Conservation (phyloP, 2,113 vertebrate genomes). For the Pleuronectes platessa region DNA sequence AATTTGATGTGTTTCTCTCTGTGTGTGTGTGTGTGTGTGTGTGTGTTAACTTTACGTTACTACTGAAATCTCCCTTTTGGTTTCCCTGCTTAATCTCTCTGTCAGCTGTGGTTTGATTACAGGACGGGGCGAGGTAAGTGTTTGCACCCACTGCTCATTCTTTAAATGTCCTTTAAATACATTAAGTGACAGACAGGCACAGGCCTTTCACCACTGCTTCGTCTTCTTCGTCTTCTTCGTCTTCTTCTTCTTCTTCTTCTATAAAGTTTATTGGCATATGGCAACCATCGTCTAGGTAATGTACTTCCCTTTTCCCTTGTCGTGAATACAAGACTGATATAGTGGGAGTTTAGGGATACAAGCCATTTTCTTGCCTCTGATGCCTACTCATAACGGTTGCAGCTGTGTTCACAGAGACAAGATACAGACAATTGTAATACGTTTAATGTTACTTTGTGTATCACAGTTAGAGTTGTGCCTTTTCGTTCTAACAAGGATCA, state of each 20-base stretch:
- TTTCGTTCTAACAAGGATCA: not conserved
- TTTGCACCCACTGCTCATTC: not conserved
- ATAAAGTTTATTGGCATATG: not conserved
- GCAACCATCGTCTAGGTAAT: too few relatives aligned
- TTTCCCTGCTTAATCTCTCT: not conserved
- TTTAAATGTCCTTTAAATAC: not conserved
- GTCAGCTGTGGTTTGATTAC: not conserved
- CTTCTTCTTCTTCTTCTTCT: not conserved
- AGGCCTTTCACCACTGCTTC: not conserved
- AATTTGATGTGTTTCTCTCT: not conserved
- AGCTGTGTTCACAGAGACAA: not conserved
- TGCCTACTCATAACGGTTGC: not conserved
- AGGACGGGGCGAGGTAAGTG: slow-evolving; percentile 11
- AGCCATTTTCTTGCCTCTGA: too few relatives aligned
- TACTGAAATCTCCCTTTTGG: not conserved
- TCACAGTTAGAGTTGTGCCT: not conserved
- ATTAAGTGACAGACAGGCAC: not conserved
- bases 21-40: slow-evolving; percentile 1
- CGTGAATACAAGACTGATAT: too few relatives aligned
- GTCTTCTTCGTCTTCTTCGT: too few relatives aligned
- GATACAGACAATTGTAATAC: not conserved
- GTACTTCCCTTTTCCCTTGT: too few relatives aligned
- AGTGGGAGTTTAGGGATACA: too few relatives aligned
- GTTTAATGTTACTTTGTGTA: not conserved
- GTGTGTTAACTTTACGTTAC: slow-evolving; percentile 29